Base-by-base conservation (phyloP, 2,113 vertebrate species). In the Tyto alba region DNA sequence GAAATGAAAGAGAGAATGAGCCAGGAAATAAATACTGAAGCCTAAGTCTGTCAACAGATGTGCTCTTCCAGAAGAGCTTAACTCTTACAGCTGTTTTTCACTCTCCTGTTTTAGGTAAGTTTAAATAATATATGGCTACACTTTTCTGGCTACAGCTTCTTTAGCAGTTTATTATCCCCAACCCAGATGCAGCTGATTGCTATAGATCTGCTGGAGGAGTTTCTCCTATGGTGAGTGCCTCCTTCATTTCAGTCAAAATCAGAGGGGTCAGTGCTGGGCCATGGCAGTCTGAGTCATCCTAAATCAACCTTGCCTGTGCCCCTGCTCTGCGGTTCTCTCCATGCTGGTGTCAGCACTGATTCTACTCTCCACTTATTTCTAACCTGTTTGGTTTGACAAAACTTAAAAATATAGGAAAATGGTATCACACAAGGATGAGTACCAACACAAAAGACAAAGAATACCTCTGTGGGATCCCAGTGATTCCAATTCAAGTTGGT, bases 401-500 rank as follows among this genome's bases (percentile, higher is more conserved):
- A 43, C 0, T 3, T 59, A 23, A 63, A 82, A 73, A 23, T 41
- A 29, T 7, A 63, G 25, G 21, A 69, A 79, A 64, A 77, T 0
- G 0, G 1, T 56, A n/a, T 34, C 47, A 38, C 11, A 36, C 6
- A 60, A 47, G 21, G 1, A 2, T 48, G 5, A 67, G 10, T 26
- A 62, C 19, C 13, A 27, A 10, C 16, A 52, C 3, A 48, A 63
- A 60, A 25, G 40, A 57, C 20, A 52, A n/a, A 66, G 16, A 48
- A 43, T 0, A 5, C 4, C 2, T 0, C 0, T 23, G 19, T 13
- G 5, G 12, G 30, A 34, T 10, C 14, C 1, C 10, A 11, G 4
- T 17, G 30, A 2, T 10, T 81, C 22, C 13, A 47, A 8, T 57
- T 67, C 32, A 62, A 10, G 11, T 77, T 40, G 14, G 6, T 60